Percentiles rank a stretch among this genome's conserved stretches.
Conservation (phyloP, 2,888 invertebrate genomes). For the Hydraecia micacea region DNA sequence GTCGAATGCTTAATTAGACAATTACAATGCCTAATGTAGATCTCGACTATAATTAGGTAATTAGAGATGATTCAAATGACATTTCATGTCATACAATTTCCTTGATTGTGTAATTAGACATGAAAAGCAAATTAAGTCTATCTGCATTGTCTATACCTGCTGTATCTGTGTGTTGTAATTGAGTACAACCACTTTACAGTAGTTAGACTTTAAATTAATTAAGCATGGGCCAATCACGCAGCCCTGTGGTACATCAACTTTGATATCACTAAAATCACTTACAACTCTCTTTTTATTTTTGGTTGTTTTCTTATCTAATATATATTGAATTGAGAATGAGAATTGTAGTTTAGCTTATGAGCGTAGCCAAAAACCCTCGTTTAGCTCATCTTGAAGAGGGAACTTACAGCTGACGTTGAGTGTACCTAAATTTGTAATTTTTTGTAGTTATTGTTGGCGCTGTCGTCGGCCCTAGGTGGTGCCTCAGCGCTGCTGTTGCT, state of each 20-base stretch:
- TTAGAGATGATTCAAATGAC: conserved; percentile 22
- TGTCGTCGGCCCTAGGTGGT: conserved; percentile 93
- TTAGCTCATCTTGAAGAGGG: neutral
- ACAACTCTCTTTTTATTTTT: neutral
- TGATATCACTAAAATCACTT: neutral
- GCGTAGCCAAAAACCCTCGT: neutral
- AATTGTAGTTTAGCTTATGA: neutral
- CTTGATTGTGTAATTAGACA: conserved; percentile 13
- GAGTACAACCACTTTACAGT: neutral
- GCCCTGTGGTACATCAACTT: neutral
- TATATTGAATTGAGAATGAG: neutral
- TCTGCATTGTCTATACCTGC: neutral
- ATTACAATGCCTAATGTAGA: neutral
- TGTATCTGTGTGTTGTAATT: neutral
- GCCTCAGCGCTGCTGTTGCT: conserved; percentile 92
- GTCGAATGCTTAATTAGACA: conserved; percentile 23
- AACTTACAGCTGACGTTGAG: neutral
- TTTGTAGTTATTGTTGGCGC: conserved; percentile 91
- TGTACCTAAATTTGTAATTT: conserved; percentile 6
- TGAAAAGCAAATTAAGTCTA: neutral
- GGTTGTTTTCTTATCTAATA: neutral
- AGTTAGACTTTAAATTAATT: neutral
- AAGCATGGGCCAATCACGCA: neutral
- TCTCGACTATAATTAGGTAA: conserved; percentile 1
- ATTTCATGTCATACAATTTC: neutral